Conservation (phyloP, 2,113 vertebrate genomes). For the Edolisoma coerulescens region DNA sequence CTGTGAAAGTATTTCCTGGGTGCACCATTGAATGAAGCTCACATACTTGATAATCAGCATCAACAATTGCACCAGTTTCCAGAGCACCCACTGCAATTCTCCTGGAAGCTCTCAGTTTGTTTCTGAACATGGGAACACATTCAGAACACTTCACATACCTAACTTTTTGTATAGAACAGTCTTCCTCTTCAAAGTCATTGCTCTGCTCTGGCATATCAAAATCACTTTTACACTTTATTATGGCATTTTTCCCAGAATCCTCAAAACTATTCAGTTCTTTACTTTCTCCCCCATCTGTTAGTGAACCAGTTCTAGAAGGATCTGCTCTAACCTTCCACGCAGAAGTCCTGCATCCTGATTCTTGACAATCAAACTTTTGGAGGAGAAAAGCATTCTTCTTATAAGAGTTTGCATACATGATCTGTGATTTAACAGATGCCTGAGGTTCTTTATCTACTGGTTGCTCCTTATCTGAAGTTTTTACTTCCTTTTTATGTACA, state of each 20-base stretch:
- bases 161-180: background rate
- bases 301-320: background rate
- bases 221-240: background rate
- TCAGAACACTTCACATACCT: background rate
- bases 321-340: background rate
- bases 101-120: background rate
- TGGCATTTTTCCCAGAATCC: background rate
- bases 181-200: conserved; percentile 32
- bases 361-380: background rate
- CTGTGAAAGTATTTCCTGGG: background rate
- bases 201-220: background rate
- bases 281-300: background rate
- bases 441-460: background rate
- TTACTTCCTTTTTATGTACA: background rate
- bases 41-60: background rate
- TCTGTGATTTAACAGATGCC: background rate
- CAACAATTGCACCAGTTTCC: background rate
- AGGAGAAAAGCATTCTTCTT: background rate
- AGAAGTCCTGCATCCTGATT: conserved; percentile 13
- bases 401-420: background rate
- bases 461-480: background rate
- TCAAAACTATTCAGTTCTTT: background rate
- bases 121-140: background rate
- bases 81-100: background rate
- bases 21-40: background rate